A percentile compares a stretch with the other conserved stretches of the same genome.
These are phyloP conservation scores for Paracyprichromis sp. DNA, from an alignment of 2,113 vertebrate genomes.

Conservation along the genomic window DNA sequence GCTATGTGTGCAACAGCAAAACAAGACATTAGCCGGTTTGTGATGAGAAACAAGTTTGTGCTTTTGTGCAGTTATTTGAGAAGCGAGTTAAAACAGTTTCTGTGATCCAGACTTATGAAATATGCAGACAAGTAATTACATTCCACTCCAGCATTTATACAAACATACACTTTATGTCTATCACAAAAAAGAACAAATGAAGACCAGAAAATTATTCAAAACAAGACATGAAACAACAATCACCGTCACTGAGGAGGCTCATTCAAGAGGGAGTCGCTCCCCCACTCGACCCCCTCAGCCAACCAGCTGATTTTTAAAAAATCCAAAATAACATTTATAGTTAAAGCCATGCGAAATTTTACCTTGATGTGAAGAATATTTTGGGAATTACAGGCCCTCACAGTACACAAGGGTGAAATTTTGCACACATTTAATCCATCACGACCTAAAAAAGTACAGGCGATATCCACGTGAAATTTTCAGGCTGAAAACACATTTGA, in stretches of 20 bases:
- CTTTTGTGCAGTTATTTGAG: not conserved
- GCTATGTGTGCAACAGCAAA: not conserved
- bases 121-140: constrained; percentile 15
- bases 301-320: not conserved
- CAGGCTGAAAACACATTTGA: not conserved
- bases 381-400: not conserved
- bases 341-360: rapidly evolving
- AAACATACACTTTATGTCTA: not conserved
- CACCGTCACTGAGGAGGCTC: not conserved
- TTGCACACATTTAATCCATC: not conserved
- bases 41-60: not conserved
- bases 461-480: not conserved
- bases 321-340: not conserved
- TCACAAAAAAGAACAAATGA: not conserved
- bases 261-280: not conserved
- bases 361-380: rapidly evolving
- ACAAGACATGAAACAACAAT: not conserved
- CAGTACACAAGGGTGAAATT: not conserved
- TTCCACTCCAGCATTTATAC: not conserved
- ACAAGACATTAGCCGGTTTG: not conserved
- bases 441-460: not conserved
- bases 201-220: not conserved
- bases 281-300: not conserved
- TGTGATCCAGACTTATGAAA: not conserved
- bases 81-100: not conserved